Conservation (phyloP, 1,140 invertebrate genomes). For the Propsilocerus akamusi region DNA sequence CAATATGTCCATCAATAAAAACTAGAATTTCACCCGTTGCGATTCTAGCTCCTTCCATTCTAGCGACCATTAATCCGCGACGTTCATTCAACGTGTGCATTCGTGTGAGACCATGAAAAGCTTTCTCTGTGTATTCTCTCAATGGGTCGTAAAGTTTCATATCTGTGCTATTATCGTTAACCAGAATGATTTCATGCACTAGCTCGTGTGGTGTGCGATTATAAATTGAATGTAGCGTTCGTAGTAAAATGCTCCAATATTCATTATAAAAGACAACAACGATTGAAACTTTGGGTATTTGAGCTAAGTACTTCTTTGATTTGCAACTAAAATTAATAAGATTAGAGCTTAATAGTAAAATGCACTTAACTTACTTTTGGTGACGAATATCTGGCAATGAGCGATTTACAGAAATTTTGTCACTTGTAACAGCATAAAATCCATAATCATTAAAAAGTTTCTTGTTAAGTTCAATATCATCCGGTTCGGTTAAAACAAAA, state of each 20-base stretch:
- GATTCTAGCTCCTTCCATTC: not conserved
- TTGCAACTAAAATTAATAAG: not conserved
- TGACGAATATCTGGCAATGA: not conserved
- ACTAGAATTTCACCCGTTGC: not conserved
- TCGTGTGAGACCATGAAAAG: not conserved
- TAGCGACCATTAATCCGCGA: not conserved
- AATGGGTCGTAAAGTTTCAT: not conserved
- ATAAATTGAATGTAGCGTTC: not conserved
- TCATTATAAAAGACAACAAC: not conserved
- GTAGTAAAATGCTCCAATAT: not conserved
- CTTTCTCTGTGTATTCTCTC: not conserved
- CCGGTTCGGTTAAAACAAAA: constrained; percentile 43
- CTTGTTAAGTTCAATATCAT: not conserved
- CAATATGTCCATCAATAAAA: not conserved
- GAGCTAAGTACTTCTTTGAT: not conserved
- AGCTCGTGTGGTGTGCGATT: not conserved
- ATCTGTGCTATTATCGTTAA: not conserved
- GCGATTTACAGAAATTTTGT: not conserved
- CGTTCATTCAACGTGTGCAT: not conserved
- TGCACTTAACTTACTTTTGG: not conserved
- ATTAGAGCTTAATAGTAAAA: not conserved
- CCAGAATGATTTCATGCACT: not conserved
- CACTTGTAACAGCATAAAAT: not conserved
- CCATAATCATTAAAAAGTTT: not conserved
- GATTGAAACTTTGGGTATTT: not conserved